Base-by-base conservation (phyloP, 2,113 vertebrate species). In the Diglossa brunneiventris region DNA sequence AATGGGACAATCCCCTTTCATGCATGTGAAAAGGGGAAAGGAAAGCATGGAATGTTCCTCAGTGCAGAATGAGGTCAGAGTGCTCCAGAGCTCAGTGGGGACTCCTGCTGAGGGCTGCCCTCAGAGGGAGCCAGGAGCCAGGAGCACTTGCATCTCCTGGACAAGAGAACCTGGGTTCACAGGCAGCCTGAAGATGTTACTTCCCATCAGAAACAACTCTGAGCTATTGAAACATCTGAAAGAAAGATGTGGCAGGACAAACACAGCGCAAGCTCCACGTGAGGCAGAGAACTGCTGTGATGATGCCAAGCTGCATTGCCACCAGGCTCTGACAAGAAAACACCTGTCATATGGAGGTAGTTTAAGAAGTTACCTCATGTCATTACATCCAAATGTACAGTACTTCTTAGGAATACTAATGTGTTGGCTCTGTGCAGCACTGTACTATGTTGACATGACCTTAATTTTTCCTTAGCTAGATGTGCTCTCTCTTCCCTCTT, bases 231-330 rank as follows among this genome's bases (percentile, higher is more conserved):
- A 89, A 55, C 6, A 11, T 13, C 35, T 69, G 6, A 63, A 68
- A 63, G 5, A 56, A 35, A 76, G 37, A 16, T 4, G 9, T 15
- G 31, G n/a, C 44, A 69, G n/a, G 27, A 49, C 47, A 72, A 73
- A 27, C 15, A 9, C 31, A 52, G 46, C 0, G 1, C 31, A 37
- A 87, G 33, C 21, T 74, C 42, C 27, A 5, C 0, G 8, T 1
- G 3, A 69, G 68, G 47, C 13, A 69, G n/a, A 52, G 41, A 73
- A 41, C 13, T 35, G 31, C 37, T 66, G 46, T 55, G 77, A n/a
- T 10, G 6, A 53, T 52, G 78, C 56, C 4, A 2, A 91, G 69
- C 42, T 67, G 49, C 49, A 7, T 2, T 35, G 58, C 30, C 74
- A 79, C 39, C 2, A 4, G 80, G 55, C 42, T 83, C 87, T 72